Evolutionary conservation across 2,797 vertebrate genomes (phyloP), one percentile per base, ranked within the genome.

Genomic region (Staurois parvus): DNA sequence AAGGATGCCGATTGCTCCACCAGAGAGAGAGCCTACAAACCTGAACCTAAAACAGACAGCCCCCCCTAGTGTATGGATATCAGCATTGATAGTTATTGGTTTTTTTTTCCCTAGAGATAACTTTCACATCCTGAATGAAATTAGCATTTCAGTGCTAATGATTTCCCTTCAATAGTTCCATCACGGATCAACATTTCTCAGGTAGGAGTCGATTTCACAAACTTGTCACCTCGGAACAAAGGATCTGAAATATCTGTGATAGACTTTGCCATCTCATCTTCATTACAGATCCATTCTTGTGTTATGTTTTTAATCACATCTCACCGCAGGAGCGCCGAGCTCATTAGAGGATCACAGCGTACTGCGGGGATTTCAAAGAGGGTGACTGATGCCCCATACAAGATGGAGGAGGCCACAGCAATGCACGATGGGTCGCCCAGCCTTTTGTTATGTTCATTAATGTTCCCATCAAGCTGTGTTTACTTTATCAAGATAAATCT

Each of bases 291-390:
- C 67, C 26, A 19, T 64, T 64, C 83, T 78, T 64, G 48, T 72
- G 69, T 78, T 74, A 78, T 70, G 32, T 84, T 78, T 45, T 72
- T 72, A 84, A 84, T 78, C 68, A 72, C 68, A 52, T 84, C 76
- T 78, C 83, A 72, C 76, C 2, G 68, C 52, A 45, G 83, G 83
- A 72, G 67, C 30, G 34, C 64, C 4, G 12, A 45, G 48, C 76
- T 84, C 76, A 84, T 84, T 84, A 84, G 67, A 64, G 7, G 34
- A 76, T 76, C 73, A 28, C 30, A 48, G 76, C 28, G 28, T 10
- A 73, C 34, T 45, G n/a, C 32, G 2, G 32, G 48, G 4, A 42
- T 28, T n/a, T 75, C 52, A 15, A 64, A 37, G 26, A 17, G n/a
- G 76, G 13, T 68, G 59, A 48, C 10, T 45, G 62, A 79, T 66